Evolutionary conservation across 2,888 invertebrate species (phyloP).

Genomic region (Lottia scabra): DNA sequence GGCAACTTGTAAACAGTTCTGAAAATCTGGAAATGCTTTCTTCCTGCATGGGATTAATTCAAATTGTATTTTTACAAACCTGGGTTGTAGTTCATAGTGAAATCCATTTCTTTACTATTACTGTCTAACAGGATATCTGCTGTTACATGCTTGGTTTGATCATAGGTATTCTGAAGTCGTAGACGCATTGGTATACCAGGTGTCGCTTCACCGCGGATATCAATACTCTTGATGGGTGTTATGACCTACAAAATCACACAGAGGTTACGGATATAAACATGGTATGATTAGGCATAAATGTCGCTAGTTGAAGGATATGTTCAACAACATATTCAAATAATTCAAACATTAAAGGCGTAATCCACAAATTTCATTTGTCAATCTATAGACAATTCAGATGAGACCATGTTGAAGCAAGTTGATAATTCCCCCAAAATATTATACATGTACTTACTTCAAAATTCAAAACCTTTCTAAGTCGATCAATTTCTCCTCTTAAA

Average conservation of each 20-base stretch:
- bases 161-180: too few relatives aligned
- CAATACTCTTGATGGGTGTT: too few relatives aligned
- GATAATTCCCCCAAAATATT: not conserved
- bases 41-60: not conserved
- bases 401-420: too few relatives aligned
- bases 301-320: not conserved
- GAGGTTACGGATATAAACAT: not conserved
- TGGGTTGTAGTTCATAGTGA: constrained; percentile 33
- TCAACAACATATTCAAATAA: too few relatives aligned
- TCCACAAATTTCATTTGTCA: too few relatives aligned
- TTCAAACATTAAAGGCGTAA: too few relatives aligned
- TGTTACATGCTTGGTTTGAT: too few relatives aligned
- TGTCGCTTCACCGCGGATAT: too few relatives aligned
- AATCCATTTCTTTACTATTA: constrained; percentile 29
- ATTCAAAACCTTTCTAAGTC: constrained; percentile 35
- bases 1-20: too few relatives aligned
- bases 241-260: too few relatives aligned
- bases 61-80: not conserved
- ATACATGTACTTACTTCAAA: constrained; percentile 37
- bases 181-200: too few relatives aligned
- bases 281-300: not conserved
- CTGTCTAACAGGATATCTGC: constrained; percentile 12
- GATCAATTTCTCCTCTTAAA: constrained; percentile 46
- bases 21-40: too few relatives aligned
- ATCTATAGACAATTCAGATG: constrained; percentile 20